Base-by-base conservation (phyloP, 2,888 invertebrate species). In the Exocentrus adspersus region DNA sequence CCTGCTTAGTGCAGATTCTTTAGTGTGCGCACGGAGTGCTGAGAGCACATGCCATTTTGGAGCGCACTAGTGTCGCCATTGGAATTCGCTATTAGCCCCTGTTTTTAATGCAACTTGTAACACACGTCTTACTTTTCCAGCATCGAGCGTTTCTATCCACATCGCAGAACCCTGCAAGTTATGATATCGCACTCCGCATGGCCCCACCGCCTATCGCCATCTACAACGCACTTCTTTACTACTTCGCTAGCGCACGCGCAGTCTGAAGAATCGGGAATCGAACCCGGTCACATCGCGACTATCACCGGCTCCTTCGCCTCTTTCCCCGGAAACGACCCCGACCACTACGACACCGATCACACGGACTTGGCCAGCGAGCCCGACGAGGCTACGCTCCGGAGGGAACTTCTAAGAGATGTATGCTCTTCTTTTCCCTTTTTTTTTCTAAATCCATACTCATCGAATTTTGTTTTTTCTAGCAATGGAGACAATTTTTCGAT, bases 401-500 rank as follows among this genome's bases (percentile, higher is more conserved):
- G 91, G 75, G 91, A 91, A 82, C 84, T 94, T 77, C 86, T 94
- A 75, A 89, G 92, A 81, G 93, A 93, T 84, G 93, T 93, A 82
- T 88, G 92, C 86, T 6, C n/a, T 45, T 41, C 7, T 20, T 16
- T 37, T 37, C 1, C 10, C 32, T 41, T 14, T 21, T 42, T 20
- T 56, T 20, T 12, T 41, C n/a, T 2, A 3, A 10, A 14, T 41
- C n/a, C 1, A 1, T 45, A 16, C n/a, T 2, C 10, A 9, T 46
- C n/a, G 12, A 20, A 46, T 46, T 1, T 2, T 58, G 30, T 51
- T 46, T 17, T 20, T 77, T 88, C 67, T 87, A 94, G 94, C 93
- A 93, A 92, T 94, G 94, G 94, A 89, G 94, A 72, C 88, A 91
- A 68, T 87, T 94, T 67, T 94, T 94, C 80, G 94, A 94, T 83